phyloP scores from a whole-genome alignment of 2,888 invertebrate species.

The Prenolepis imparis region DNA sequence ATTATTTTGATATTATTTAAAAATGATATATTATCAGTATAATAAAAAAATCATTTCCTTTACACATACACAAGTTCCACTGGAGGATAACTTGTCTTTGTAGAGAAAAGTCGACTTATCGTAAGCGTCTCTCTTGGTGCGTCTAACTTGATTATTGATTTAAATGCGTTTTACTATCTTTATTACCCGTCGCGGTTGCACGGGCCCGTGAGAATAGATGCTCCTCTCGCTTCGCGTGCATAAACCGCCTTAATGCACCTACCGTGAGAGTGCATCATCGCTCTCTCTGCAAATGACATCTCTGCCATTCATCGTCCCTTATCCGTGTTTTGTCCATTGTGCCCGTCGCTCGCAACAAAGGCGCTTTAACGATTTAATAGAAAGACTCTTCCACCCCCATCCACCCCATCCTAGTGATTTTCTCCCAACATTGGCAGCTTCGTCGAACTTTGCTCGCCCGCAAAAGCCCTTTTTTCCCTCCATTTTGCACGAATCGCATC shows the following conservation, averaged over 20 bases:
- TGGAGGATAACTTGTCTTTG: neutral
- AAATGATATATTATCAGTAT: neutral
- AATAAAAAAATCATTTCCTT: neutral
- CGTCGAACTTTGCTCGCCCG: neutral
- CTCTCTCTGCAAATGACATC: constrained; percentile 74
- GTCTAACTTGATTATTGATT: constrained; percentile 65
- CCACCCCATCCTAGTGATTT: constrained; percentile 41
- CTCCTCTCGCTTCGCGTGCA: constrained; percentile 70
- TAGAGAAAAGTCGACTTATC: neutral
- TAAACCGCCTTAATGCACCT: constrained; percentile 81
- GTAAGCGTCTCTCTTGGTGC: neutral
- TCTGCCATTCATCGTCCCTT: constrained; percentile 72
- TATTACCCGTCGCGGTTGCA: constrained; percentile 58
- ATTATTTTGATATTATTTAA: neutral
- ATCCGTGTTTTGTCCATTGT: constrained; percentile 72
- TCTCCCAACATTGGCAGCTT: neutral
- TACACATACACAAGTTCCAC: neutral
- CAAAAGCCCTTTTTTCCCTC: neutral
- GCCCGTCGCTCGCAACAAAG: constrained; percentile 68
- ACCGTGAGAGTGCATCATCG: constrained; percentile 75
- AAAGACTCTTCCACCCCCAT: constrained; percentile 59
- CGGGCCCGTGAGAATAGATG: constrained; percentile 62
- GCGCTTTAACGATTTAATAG: constrained; percentile 75
- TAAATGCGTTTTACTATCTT: constrained; percentile 66
- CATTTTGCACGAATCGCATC: neutral